Conservation (phyloP, 2,888 invertebrate genomes). For the Campopleginae sp. region DNA sequence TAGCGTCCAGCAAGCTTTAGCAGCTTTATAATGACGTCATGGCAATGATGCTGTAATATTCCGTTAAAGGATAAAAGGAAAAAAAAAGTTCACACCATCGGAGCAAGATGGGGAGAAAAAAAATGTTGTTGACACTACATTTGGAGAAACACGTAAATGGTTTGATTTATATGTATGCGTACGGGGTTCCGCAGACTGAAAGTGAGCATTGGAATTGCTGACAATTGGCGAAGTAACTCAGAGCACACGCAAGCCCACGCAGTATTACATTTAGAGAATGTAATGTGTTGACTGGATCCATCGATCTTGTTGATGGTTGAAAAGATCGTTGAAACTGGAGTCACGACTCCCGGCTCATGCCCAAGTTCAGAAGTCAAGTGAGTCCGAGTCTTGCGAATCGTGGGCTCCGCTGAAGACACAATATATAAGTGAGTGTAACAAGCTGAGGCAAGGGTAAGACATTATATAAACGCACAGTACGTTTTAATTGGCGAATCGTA, state of each 20-base stretch:
- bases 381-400: conserved; percentile 46
- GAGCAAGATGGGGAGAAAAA: conserved; percentile 11
- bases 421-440: conserved; percentile 2
- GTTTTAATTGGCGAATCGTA: conserved; percentile 41
- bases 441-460: background rate
- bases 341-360: conserved; percentile 42
- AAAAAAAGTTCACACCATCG: background rate
- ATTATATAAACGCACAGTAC: conserved; percentile 19
- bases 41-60: background rate
- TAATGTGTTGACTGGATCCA: background rate
- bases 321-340: conserved; percentile 3
- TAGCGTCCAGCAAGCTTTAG: no score
- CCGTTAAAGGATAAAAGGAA: background rate
- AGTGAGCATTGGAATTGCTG: conserved; percentile 49
- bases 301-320: background rate
- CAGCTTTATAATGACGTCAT: conserved; percentile 7
- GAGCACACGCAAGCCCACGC: conserved; percentile 26
- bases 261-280: conserved; percentile 4
- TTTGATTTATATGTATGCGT: conserved; percentile 23
- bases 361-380: conserved; percentile 59
- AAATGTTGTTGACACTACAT: conserved; percentile 2
- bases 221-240: conserved; percentile 65
- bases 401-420: conserved; percentile 20
- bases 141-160: conserved; percentile 58
- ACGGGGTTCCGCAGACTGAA: conserved; percentile 38